These are phyloP conservation scores for Grantiella picta DNA, from an alignment of 2,113 vertebrate genomes.

Conservation along the genomic window DNA sequence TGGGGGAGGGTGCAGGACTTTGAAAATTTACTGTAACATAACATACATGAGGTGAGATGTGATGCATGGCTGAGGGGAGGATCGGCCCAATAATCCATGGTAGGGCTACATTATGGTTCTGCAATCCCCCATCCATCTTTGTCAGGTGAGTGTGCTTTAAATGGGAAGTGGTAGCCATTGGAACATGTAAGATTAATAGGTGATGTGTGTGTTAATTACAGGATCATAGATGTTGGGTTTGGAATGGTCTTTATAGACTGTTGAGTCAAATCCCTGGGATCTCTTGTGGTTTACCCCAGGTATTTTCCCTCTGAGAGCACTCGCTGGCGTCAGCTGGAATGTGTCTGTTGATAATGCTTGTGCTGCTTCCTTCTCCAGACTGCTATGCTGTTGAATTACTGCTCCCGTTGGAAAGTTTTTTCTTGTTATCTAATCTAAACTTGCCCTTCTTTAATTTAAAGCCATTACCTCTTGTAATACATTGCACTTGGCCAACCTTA, in stretches of 20 bases:
- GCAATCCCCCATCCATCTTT: conserved; percentile 6
- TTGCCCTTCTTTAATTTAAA: conserved; percentile 56
- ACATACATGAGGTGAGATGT: conserved; percentile 41
- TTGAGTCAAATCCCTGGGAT: not conserved
- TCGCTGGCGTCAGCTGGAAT: not conserved
- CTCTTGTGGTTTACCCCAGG: not conserved
- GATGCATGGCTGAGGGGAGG: conserved; percentile 45
- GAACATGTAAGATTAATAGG: conserved; percentile 51
- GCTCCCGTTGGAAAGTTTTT: conserved; percentile 29
- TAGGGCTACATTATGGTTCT: conserved; percentile 5
- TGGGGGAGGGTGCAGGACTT: not conserved
- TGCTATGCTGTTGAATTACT: not conserved
- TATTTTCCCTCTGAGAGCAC: conserved; percentile 26
- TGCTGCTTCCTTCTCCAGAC: not conserved
- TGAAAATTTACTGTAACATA: conserved; percentile 26
- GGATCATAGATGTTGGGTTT: conserved; percentile 29
- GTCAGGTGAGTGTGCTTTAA: conserved; percentile 1
- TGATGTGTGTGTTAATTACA: conserved; percentile 40
- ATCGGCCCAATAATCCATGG: conserved; percentile 31
- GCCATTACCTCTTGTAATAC: conserved; percentile 31
- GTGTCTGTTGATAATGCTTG: not conserved
- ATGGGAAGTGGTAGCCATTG: conserved; percentile 14
- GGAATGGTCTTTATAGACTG: not conserved
- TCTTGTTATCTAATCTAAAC: conserved; percentile 40
- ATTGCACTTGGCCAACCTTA: conserved; percentile 31